phyloP scores from a whole-genome alignment of 2,797 vertebrate genomes.

The Thripadectes ignobilis region DNA sequence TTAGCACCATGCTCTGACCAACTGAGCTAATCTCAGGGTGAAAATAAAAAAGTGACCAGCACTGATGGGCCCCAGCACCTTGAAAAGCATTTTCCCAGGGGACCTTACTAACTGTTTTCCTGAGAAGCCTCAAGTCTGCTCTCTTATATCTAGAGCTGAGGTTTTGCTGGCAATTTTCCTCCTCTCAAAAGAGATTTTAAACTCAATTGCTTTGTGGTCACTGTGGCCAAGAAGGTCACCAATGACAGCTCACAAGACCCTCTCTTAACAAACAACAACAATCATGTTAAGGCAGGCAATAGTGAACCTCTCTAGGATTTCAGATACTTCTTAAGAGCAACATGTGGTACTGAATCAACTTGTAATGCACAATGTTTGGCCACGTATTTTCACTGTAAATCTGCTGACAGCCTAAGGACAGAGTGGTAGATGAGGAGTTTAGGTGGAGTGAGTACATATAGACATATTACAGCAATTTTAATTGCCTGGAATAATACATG shows the following conservation, averaged over 20 bases:
- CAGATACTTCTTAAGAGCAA: not conserved
- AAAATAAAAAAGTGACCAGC: not conserved
- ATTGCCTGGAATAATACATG: not conserved
- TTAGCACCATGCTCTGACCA: not conserved
- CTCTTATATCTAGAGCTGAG: not conserved
- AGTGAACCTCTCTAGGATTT: not conserved
- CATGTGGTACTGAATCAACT: not conserved
- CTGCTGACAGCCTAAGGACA: not conserved
- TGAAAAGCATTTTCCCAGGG: not conserved
- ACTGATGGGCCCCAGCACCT: not conserved
- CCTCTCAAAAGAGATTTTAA: not conserved
- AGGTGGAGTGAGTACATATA: accelerated
- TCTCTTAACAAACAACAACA: not conserved
- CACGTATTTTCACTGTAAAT: not conserved
- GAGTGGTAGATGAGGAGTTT: not conserved
- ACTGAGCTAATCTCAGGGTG: not conserved
- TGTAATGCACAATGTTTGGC: not conserved
- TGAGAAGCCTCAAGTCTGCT: not conserved
- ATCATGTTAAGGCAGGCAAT: not conserved
- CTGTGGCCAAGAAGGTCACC: not conserved
- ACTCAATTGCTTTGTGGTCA: accelerated
- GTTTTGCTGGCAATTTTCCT: not conserved
- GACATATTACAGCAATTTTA: not conserved
- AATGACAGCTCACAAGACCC: not conserved
- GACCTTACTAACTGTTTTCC: not conserved